Conservation (phyloP, 2,113 vertebrate genomes). For the Chlamydotis undulata region DNA sequence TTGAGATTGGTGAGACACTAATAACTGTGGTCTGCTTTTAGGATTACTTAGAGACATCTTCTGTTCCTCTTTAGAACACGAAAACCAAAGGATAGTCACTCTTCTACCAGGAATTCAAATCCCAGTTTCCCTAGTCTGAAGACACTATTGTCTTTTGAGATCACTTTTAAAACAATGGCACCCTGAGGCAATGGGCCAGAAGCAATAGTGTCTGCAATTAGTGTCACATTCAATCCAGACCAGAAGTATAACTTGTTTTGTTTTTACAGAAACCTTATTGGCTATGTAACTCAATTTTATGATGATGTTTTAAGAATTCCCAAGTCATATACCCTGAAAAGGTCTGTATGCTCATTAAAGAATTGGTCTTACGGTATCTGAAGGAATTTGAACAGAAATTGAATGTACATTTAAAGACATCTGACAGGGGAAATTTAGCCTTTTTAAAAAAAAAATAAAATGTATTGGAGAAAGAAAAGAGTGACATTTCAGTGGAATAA, state of each 20-base stretch:
- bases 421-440: not conserved
- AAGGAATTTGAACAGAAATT: not conserved
- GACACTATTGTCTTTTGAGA: slow-evolving; percentile 9
- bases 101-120: slow-evolving; percentile 31
- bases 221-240: not conserved
- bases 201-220: not conserved
- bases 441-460: not conserved
- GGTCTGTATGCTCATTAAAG: not conserved
- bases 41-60: slow-evolving; percentile 23
- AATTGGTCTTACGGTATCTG: not conserved
- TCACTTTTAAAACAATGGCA: slow-evolving; percentile 43
- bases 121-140: not conserved
- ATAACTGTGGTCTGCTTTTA: slow-evolving; percentile 36
- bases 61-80: not conserved
- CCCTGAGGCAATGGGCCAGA: slow-evolving; percentile 35
- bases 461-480: not conserved
- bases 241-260: not conserved
- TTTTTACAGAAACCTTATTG: not conserved
- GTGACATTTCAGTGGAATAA: not conserved
- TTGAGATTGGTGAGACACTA: slow-evolving; percentile 18
- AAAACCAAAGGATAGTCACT: slow-evolving; percentile 22
- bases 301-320: slow-evolving; percentile 32
- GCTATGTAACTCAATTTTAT: not conserved
- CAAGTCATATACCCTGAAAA: slow-evolving; percentile 7
- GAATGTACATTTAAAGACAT: not conserved